Base-by-base conservation (phyloP, 2,797 vertebrate genomes). In the Anniella stebbinsi region DNA sequence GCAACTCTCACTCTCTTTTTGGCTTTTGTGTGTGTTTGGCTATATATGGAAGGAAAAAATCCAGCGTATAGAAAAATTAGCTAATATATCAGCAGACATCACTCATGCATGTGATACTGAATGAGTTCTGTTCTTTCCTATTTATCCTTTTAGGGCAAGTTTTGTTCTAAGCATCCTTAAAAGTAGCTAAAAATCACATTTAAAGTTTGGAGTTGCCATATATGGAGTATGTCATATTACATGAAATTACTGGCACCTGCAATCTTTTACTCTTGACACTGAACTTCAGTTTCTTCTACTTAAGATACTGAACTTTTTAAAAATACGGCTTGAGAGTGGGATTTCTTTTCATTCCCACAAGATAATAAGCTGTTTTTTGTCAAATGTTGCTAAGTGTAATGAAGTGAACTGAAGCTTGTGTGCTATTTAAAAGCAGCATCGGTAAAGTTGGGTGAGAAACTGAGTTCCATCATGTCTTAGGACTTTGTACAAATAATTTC, bases 281-380 rank as follows among this genome's bases (percentile, higher is more conserved):
- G 13, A 76, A 88, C 54, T 91, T 84, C 77, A 60, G 88, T 83
- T n/a, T 92, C 51, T 84, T 84, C 33, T 92, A 23, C 60, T 30
- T 92, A 51, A 63, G 57, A 91, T 54, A 78, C 13, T 30, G 9
- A 28, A 57, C 80, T 1, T 91, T 93, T 89, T 92, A 73, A 73
- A 66, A 6, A 45, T 28, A 33, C 11, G 28, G 10, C 57, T 88
- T 80, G 66, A 84, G 51, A 1, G 77, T 54, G 1, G 76, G 80
- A 86, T 88, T 54, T 85, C 0, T 0, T 41, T 82, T 81, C 48
- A 85, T 89, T 78, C 23, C 0, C 80, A 60, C 60, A 91, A 33
- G 66, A 75, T 80, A 3, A 2, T 78, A 48, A 77, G 51, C 67
- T 93, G 78, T 91, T 45, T 69, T 91, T 94, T n/a, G 82, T 93